Conservation (phyloP, 1,140 invertebrate genomes). For the Hypsibius dujardini region DNA sequence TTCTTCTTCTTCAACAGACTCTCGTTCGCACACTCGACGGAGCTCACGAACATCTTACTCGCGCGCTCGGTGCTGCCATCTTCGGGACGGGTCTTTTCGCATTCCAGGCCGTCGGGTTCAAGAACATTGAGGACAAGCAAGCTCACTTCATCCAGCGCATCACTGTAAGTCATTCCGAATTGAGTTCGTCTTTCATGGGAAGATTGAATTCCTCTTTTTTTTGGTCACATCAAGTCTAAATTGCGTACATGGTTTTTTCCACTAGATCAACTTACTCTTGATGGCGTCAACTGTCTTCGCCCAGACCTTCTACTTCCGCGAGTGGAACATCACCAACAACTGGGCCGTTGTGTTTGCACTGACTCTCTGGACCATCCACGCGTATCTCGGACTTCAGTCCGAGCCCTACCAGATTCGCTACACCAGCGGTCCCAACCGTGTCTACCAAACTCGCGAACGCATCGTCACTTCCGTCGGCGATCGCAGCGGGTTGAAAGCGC, state of each 20-base stretch:
- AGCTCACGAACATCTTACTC: constrained; percentile 15
- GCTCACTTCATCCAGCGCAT: constrained; percentile 12
- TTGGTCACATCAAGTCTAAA: background rate
- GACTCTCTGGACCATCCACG: constrained; percentile 12
- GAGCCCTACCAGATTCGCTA: too few species aligned
- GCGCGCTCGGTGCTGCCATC: background rate
- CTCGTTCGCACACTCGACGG: constrained; percentile 6
- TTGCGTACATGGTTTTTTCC: background rate
- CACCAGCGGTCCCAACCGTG: too few species aligned
- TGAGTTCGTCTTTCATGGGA: background rate
- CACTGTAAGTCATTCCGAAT: background rate
- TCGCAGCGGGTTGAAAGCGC: too few species aligned
- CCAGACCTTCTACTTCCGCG: constrained; percentile 6
- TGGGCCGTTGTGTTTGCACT: constrained; percentile 19
- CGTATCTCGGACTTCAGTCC: constrained; percentile 19
- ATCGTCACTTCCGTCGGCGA: too few species aligned
- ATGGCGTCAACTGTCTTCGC: background rate
- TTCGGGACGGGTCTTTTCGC: background rate
- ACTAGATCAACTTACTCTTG: background rate
- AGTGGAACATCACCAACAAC: constrained; percentile 19
- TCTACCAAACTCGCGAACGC: too few species aligned
- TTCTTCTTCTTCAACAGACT: background rate
- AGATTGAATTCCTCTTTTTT: too few species aligned
- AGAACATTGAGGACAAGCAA: background rate
- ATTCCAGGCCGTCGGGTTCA: background rate